phyloP scores from a whole-genome alignment of 2,113 vertebrate species.

The Hiodon tergisus region DNA sequence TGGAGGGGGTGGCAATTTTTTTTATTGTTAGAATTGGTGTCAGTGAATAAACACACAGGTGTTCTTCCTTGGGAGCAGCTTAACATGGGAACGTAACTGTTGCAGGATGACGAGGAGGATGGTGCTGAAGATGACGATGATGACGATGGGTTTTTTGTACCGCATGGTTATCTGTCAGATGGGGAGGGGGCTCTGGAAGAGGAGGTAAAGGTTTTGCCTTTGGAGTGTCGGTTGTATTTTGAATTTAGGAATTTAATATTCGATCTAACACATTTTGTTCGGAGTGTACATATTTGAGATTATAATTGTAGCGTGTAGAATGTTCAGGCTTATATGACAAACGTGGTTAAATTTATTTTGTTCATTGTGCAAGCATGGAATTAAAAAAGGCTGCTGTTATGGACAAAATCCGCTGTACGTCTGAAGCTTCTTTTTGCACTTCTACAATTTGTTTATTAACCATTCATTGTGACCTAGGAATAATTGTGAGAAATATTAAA shows the following conservation, averaged over 20 bases:
- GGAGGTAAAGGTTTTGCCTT: constrained; percentile 52
- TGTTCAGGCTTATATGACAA: too few relatives aligned
- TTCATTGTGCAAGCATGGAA: not conserved
- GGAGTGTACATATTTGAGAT: too few relatives aligned
- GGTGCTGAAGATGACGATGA: constrained; percentile 86
- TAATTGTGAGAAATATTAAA: too few relatives aligned
- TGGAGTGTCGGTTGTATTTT: not conserved
- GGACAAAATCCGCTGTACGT: too few relatives aligned
- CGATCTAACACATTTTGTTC: too few relatives aligned
- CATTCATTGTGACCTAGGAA: too few relatives aligned
- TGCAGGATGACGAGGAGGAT: constrained; percentile 87
- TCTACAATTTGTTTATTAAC: too few relatives aligned
- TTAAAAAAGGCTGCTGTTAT: too few relatives aligned
- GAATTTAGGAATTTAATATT: too few relatives aligned
- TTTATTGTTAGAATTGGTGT: not conserved
- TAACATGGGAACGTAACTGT: not conserved
- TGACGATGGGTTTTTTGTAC: constrained; percentile 94
- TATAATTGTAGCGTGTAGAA: too few relatives aligned
- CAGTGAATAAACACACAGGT: not conserved
- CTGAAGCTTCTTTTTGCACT: too few relatives aligned
- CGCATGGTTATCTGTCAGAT: constrained; percentile 94
- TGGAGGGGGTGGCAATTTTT: not conserved
- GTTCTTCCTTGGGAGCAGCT: not conserved
- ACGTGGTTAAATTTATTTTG: not conserved
- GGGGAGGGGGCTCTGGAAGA: constrained; percentile 86